Evolutionary conservation across 2,797 vertebrate genomes (phyloP), one percentile per base, ranked within the genome.

Genomic region (Hemibagrus guttatus): DNA sequence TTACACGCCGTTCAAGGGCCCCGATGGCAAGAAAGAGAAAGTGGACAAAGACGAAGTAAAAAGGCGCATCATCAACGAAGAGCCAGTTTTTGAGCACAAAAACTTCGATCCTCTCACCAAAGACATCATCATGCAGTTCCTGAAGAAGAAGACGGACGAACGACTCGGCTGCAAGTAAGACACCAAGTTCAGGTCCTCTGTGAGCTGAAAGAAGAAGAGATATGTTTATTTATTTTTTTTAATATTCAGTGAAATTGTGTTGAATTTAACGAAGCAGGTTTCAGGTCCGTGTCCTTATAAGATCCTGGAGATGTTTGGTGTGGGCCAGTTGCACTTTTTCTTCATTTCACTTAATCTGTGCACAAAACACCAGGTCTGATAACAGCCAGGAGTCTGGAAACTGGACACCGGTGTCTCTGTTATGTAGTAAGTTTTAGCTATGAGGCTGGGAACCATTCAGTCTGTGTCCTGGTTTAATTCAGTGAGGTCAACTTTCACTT

Each of bases 141-240:
- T 99, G 90, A 97, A 96, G 89, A 99, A 98, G 94, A 97, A 97
- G 52, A 91, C 94, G 0, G 96, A 97, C 0, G 94, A 97, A 39
- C 96, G 97, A 84, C 95, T 99, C 90, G 98, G 98, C 91, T 94
- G 96, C 91, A 98, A 94, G 98, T 99, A 96, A 94, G 94, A 84
- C 8, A 31, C 26, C 0, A 54, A 1, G 19, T 16, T 35, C n/a
- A 61, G 31, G 31, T 3, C 39, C 31, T 14, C 11, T 39, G 9
- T 11, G 8, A 78, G n/a, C 54, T n/a, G 13, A 75, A 21, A 54
- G 71, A 28, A 39, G 12, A n/a, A 58, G 21, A 58, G 19, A 35
- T 31, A 39, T 7, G 0, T 31, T 56, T 11, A 56, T 11, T 54
- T 28, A 2, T 6, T 21, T 1, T 74, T 49, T n/a, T 74, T 23